These are phyloP conservation scores for Dioctria rufipes DNA, from an alignment of 2,888 invertebrate genomes.

Conservation along the genomic window DNA sequence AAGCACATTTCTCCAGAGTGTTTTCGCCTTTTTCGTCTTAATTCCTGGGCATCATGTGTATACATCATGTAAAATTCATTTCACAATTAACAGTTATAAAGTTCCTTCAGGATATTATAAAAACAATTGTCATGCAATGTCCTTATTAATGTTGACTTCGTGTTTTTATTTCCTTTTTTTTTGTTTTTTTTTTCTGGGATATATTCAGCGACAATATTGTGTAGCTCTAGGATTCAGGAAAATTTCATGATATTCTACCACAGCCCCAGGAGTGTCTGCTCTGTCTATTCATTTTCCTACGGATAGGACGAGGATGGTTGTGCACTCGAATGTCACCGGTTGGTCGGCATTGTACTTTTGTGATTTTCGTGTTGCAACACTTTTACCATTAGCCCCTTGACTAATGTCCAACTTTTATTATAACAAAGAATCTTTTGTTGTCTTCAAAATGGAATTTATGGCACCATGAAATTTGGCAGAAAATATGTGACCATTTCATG, in stretches of 20 bases:
- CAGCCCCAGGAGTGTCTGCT: not conserved
- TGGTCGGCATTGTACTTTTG: not conserved
- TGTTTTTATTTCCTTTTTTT: not conserved
- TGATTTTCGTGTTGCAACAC: constrained; percentile 15
- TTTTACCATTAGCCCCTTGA: constrained; percentile 14
- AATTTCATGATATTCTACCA: not conserved
- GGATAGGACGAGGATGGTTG: not conserved
- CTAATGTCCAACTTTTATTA: constrained; percentile 12
- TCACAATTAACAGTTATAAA: constrained; percentile 2
- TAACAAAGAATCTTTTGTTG: constrained; percentile 1
- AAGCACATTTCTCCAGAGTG: not conserved
- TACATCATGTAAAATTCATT: not conserved
- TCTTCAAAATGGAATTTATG: not conserved
- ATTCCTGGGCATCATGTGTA: not conserved
- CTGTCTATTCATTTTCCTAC: not conserved
- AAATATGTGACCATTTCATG: constrained; percentile 15
- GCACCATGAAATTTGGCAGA: constrained; percentile 3
- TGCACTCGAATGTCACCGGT: not conserved
- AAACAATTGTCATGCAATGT: constrained; percentile 27
- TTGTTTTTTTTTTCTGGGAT: too few relatives aligned
- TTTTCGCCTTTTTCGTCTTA: not conserved
- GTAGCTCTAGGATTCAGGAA: not conserved
- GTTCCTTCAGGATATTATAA: not conserved
- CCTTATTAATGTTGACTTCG: not conserved
- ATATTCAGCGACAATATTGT: too few relatives aligned